Evolutionary conservation across 2,113 vertebrate genomes (phyloP).

Genomic region (Sisor rabdophorus): DNA sequence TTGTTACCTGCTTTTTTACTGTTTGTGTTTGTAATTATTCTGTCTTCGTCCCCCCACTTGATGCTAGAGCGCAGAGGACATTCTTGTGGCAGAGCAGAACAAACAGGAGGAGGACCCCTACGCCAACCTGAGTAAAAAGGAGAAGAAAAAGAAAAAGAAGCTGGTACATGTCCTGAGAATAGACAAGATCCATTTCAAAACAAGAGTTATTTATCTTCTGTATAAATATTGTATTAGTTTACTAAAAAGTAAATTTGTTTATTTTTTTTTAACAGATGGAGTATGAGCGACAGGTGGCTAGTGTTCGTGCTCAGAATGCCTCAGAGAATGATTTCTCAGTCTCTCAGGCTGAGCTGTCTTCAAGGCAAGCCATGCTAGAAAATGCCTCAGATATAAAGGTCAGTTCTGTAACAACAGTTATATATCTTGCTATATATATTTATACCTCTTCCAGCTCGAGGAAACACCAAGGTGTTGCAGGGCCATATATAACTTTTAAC

Average conservation of each 20-base stretch:
- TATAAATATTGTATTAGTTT: background rate
- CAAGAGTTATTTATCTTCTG: background rate
- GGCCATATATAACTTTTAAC: too few species aligned
- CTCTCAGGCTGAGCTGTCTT: constrained; percentile 86
- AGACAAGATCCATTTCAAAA: too few species aligned
- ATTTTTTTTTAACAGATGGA: constrained; percentile 69
- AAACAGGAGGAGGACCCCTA: constrained; percentile 67
- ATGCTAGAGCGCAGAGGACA: constrained; percentile 68
- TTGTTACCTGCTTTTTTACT: background rate
- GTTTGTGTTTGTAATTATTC: background rate
- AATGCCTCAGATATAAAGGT: constrained; percentile 94
- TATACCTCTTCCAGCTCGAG: too few species aligned
- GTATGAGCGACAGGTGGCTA: constrained; percentile 80
- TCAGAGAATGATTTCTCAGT: constrained; percentile 85
- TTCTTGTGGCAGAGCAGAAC: constrained; percentile 55
- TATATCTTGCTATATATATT: too few species aligned
- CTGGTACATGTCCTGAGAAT: constrained; percentile 59
- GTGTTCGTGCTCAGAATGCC: constrained; percentile 76
- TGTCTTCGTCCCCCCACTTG: background rate
- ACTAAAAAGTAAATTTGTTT: background rate
- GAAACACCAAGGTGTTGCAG: too few species aligned
- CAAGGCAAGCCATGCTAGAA: constrained; percentile 88
- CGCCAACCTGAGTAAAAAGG: constrained; percentile 84
- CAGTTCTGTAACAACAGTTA: background rate
- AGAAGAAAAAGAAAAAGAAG: constrained; percentile 89